Conservation (phyloP, 2,113 vertebrate species). For the Cardinalis cardinalis region DNA sequence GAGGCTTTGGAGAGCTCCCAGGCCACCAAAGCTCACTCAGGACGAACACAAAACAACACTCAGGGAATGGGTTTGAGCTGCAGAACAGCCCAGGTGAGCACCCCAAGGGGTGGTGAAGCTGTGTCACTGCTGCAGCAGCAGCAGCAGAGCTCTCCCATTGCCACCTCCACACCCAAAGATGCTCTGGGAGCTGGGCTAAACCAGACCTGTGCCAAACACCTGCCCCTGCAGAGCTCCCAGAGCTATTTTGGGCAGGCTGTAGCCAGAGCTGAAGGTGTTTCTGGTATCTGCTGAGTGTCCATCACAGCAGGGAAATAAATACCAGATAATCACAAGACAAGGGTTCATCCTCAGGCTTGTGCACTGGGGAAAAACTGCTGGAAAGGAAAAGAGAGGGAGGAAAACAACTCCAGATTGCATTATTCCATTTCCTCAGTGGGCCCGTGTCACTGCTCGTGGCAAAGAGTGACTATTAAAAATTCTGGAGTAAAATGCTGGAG, state of each 20-base stretch:
- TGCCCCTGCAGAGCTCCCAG: neutral
- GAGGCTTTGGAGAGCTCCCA: rapidly evolving
- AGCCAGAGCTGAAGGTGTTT: neutral
- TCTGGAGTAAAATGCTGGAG: rapidly evolving
- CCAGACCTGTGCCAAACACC: neutral
- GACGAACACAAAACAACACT: neutral
- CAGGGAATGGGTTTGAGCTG: rapidly evolving
- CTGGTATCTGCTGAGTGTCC: neutral
- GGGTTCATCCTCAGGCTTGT: neutral
- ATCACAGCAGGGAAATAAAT: rapidly evolving
- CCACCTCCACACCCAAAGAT: neutral
- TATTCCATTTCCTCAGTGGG: neutral
- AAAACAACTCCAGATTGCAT: neutral
- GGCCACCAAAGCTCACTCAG: neutral
- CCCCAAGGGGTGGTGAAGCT: neutral
- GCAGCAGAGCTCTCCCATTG: neutral
- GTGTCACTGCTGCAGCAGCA: neutral
- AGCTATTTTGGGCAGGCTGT: neutral
- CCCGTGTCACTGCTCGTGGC: rapidly evolving
- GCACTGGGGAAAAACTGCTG: neutral
- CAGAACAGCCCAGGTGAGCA: neutral
- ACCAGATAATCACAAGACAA: neutral
- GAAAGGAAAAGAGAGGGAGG: neutral
- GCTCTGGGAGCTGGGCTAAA: neutral
- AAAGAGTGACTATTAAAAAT: neutral